Evolutionary conservation across 2,888 invertebrate genomes (phyloP).

Genomic region (Chelonus formosanus): DNA sequence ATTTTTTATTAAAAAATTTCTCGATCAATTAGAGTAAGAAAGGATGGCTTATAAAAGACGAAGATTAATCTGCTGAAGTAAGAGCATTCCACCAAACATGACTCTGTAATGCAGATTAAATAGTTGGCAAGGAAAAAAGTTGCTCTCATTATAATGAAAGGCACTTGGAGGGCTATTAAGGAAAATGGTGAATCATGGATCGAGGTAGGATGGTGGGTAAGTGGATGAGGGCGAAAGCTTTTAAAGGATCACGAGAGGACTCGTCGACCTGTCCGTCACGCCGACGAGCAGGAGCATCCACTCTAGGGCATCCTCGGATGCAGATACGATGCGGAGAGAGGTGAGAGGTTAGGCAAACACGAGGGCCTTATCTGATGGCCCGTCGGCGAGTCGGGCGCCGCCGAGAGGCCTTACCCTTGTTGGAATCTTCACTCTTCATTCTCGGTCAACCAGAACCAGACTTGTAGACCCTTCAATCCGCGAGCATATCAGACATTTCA

Average conservation of each 20-base stretch:
- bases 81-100: too few relatives aligned
- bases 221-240: constrained; percentile 16
- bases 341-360: constrained; percentile 64
- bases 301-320: constrained; percentile 31
- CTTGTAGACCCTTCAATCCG: constrained; percentile 7
- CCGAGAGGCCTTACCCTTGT: constrained; percentile 11
- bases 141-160: constrained; percentile 19
- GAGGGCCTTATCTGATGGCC: constrained; percentile 62
- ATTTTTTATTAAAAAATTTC: too few relatives aligned
- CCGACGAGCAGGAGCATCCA: constrained; percentile 35
- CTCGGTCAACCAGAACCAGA: constrained; percentile 20
- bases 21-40: too few relatives aligned
- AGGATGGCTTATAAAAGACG: too few relatives aligned
- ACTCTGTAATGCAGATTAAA: too few relatives aligned
- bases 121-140: not conserved
- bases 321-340: constrained; percentile 42
- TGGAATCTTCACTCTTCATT: constrained; percentile 22
- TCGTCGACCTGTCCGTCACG: constrained; percentile 33
- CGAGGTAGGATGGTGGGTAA: not conserved
- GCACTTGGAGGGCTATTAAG: not conserved
- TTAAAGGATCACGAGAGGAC: constrained; percentile 31
- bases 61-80: too few relatives aligned
- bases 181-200: constrained; percentile 19
- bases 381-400: constrained; percentile 50
- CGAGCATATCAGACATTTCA: constrained; percentile 12